Evolutionary conservation across 2,113 vertebrate genomes (phyloP).

Genomic region (Cyprinodon tularosa): DNA sequence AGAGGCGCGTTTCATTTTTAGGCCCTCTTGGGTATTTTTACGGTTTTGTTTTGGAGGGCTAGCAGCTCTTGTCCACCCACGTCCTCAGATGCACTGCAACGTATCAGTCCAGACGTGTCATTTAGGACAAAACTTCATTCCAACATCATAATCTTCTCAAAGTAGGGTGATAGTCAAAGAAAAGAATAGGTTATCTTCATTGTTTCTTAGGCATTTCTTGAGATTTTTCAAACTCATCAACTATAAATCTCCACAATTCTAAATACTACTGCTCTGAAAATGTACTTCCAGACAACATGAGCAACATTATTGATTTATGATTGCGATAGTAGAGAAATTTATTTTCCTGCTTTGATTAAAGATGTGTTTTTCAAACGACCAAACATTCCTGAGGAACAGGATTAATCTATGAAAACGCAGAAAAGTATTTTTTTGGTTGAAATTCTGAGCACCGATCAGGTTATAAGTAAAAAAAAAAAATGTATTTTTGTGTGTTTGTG

Average conservation of each 20-base stretch:
- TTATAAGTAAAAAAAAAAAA: too few species aligned
- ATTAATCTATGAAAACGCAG: too few species aligned
- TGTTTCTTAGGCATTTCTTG: background rate
- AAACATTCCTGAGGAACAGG: too few species aligned
- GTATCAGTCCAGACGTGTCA: conserved; percentile 23
- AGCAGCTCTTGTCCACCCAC: conserved; percentile 37
- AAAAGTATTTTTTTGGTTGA: too few species aligned
- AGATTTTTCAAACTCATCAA: background rate
- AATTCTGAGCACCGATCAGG: too few species aligned
- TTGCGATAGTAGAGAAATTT: too few species aligned
- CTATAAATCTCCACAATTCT: background rate
- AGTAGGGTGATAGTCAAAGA: background rate
- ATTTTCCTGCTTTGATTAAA: too few species aligned
- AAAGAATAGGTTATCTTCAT: background rate
- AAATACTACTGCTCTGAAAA: background rate
- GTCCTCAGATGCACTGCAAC: conserved; percentile 57
- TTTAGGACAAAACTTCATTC: conserved; percentile 8
- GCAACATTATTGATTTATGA: background rate
- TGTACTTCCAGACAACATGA: background rate
- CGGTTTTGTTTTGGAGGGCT: conserved; percentile 69
- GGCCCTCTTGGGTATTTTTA: conserved; percentile 52
- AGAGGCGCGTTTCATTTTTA: conserved; percentile 57
- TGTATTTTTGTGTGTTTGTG: too few species aligned
- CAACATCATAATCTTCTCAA: conserved; percentile 25
- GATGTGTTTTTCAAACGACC: too few species aligned